Evolutionary conservation across 2,113 vertebrate species (phyloP).

Genomic region (Antigone vipio): DNA sequence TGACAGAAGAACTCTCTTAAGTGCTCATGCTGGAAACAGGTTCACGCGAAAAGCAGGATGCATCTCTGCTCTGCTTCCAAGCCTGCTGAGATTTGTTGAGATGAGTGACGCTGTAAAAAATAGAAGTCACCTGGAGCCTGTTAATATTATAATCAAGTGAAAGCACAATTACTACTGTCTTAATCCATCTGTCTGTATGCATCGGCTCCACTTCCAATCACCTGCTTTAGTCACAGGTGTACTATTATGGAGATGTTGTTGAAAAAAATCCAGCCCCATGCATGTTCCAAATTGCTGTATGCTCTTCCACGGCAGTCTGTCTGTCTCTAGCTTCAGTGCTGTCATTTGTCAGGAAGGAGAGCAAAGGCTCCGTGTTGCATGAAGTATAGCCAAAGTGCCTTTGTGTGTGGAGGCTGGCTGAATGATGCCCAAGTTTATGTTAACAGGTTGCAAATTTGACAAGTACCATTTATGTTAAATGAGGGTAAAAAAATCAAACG

Average conservation of each 20-base stretch:
- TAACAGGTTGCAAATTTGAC: not conserved
- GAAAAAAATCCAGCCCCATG: not conserved
- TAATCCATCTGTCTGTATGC: slow-evolving; percentile 58
- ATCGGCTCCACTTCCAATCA: slow-evolving; percentile 36
- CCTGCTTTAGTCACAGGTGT: slow-evolving; percentile 40
- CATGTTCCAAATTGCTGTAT: not conserved
- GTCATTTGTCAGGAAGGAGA: not conserved
- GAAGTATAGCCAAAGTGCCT: not conserved
- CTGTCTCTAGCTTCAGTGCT: not conserved
- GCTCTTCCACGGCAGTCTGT: not conserved
- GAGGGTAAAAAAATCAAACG: not conserved
- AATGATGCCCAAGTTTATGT: not conserved
- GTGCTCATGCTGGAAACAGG: slow-evolving; percentile 42
- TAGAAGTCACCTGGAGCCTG: slow-evolving; percentile 62
- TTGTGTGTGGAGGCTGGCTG: not conserved
- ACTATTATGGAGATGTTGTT: slow-evolving; percentile 24
- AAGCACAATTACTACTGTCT: slow-evolving; percentile 47
- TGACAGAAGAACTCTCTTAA: slow-evolving; percentile 60
- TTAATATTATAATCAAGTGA: slow-evolving; percentile 66
- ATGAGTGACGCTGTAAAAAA: slow-evolving; percentile 53
- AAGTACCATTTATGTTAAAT: not conserved
- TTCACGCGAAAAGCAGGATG: slow-evolving; percentile 39
- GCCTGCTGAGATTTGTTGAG: slow-evolving; percentile 55
- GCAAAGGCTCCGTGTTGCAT: not conserved
- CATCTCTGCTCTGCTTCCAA: slow-evolving; percentile 32